These are phyloP conservation scores for Lichenostomus cassidix DNA, from an alignment of 2,113 vertebrate species.

Conservation along the genomic window DNA sequence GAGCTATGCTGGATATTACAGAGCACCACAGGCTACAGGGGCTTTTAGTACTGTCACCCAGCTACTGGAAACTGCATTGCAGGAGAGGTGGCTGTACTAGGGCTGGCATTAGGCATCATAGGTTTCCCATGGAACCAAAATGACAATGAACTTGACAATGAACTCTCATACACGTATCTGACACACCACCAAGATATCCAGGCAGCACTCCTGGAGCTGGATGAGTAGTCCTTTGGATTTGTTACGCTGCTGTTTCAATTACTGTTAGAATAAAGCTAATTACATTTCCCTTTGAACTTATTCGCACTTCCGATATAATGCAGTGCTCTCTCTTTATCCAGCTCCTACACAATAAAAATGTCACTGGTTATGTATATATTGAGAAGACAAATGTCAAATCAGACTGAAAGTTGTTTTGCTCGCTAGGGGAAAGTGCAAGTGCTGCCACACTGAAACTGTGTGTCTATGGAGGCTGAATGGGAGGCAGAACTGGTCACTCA, in stretches of 20 bases:
- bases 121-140: background rate
- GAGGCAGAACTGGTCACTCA: background rate
- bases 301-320: background rate
- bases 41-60: background rate
- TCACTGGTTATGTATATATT: background rate
- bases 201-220: background rate
- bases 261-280: background rate
- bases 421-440: background rate
- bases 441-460: background rate
- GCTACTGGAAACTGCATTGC: background rate
- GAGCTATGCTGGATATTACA: background rate
- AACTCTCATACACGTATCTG: rapidly evolving
- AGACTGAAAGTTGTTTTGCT: background rate
- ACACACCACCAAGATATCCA: background rate
- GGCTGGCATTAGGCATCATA: rapidly evolving
- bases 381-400: background rate
- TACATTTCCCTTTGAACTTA: background rate
- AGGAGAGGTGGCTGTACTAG: background rate
- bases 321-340: background rate
- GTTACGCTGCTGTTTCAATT: background rate
- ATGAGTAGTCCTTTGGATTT: background rate
- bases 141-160: background rate
- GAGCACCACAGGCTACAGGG: background rate
- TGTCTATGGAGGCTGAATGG: background rate
- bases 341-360: background rate